Evolutionary conservation across 1,140 invertebrate genomes (phyloP).

Genomic region (Drosophila ananassae): DNA sequence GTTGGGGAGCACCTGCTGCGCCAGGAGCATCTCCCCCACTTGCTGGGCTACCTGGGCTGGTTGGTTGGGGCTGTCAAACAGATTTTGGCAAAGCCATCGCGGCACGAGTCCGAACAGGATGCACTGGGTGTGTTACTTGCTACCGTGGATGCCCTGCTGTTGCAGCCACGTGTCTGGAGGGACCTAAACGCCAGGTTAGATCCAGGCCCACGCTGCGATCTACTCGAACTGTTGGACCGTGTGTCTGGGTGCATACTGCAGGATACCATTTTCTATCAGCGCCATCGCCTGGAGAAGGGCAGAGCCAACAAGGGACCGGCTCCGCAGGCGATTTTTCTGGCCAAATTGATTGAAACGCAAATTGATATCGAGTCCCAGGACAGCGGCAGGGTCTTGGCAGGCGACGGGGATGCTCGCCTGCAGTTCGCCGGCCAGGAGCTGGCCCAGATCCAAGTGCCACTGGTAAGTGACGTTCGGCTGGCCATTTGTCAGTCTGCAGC

Average conservation of each 20-base stretch:
- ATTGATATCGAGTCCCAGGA: constrained; percentile 65
- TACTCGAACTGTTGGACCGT: constrained; percentile 58
- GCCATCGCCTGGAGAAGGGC: constrained; percentile 44
- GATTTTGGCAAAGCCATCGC: constrained; percentile 25
- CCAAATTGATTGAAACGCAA: constrained; percentile 83
- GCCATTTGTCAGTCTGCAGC: constrained; percentile 46
- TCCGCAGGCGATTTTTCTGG: constrained; percentile 77
- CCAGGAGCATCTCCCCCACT: constrained; percentile 48
- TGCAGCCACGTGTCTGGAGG: constrained; percentile 66
- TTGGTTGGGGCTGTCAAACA: constrained; percentile 31
- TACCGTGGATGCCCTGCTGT: constrained; percentile 65
- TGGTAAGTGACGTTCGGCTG: constrained; percentile 59
- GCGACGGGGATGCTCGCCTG: constrained; percentile 21
- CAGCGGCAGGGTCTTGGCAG: constrained; percentile 35
- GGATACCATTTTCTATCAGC: constrained; percentile 80
- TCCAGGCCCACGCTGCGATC: constrained; percentile 43
- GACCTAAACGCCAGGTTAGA: constrained; percentile 55
- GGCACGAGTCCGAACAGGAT: constrained; percentile 34
- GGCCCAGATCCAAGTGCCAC: constrained; percentile 68
- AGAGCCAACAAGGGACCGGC: constrained; percentile 28
- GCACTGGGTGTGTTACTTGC: constrained; percentile 41
- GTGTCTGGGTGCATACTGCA: constrained; percentile 54
- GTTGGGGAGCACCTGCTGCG: constrained; percentile 74
- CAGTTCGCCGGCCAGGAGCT: constrained; percentile 57
- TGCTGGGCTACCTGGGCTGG: constrained; percentile 58